Evolutionary conservation across 2,797 vertebrate genomes (phyloP), one percentile per base, ranked within the genome.

Genomic region (Microctenopoma stevenorrisi): DNA sequence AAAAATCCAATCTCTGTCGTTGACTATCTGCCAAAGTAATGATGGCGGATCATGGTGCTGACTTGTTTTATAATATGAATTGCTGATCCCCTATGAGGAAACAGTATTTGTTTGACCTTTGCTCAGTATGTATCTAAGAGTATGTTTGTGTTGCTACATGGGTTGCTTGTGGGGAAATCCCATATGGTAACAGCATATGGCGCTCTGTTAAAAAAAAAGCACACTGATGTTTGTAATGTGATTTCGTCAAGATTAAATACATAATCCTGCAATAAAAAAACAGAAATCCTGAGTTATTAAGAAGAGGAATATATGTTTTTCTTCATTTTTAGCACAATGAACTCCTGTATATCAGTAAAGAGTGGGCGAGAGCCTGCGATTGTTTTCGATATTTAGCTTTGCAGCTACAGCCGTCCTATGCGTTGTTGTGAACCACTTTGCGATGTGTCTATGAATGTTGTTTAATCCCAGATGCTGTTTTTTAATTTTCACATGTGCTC

Each of bases 1-100:
- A 85, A 88, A 90, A 89, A 78, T 83, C 64, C 74, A 89, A 84
- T 92, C 68, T 79, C 28, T 22, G 38, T 60, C 65, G 42, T 80
- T 68, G 74, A 86, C 66, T 81, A 68, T 35, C 18, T 65, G 73
- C 84, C 83, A 85, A 75, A 79, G 80, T 83, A 82, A 82, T 86
- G 79, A 79, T 71, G 76, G 76, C 59, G 53, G 56, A 74, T 87
- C 72, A 78, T 57, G 64, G 83, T 79, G 76, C 68, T 78, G 68
- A 86, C 88, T 86, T 81, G 71, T 86, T 85, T 83, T 53, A 72
- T 86, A 75, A 81, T 82, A 70, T 71, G 28, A 64, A 64, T 75
- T 54, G 78, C n/a, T 43, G 73, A 82, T 83, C 62, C 49, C 35
- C 48, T 64, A 51, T 44, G 12, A 43, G 72, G 58, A 22, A 52